Conservation (phyloP, 2,888 invertebrate genomes). For the Scelioninae gen. 1 region DNA sequence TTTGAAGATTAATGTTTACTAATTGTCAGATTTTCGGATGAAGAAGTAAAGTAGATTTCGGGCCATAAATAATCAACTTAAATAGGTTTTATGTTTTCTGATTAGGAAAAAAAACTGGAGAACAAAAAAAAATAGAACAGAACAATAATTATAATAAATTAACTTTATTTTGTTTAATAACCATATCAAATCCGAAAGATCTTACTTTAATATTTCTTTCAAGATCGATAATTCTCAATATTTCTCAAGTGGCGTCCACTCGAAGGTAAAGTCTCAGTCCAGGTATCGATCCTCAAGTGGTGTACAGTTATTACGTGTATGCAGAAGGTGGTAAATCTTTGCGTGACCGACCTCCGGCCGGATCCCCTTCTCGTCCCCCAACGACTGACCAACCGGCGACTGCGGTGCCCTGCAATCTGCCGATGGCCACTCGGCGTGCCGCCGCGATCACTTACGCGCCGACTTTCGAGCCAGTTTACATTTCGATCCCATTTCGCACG, state of each 20-base stretch:
- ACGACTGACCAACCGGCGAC: constrained; percentile 80
- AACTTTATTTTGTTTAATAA: too few species aligned
- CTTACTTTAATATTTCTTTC: background rate
- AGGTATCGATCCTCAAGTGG: constrained; percentile 76
- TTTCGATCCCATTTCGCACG: constrained; percentile 36
- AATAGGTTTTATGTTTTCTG: too few species aligned
- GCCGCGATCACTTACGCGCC: constrained; percentile 64
- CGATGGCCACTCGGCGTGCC: constrained; percentile 73
- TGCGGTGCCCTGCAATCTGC: constrained; percentile 80
- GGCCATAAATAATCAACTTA: too few species aligned
- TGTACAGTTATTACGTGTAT: constrained; percentile 73
- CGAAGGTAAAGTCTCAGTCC: constrained; percentile 73
- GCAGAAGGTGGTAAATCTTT: constrained; percentile 78
- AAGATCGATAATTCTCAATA: constrained; percentile 44
- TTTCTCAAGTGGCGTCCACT: constrained; percentile 55
- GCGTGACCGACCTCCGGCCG: constrained; percentile 79
- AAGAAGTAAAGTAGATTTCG: too few species aligned
- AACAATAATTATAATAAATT: too few species aligned
- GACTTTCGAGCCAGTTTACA: constrained; percentile 57
- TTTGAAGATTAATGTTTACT: too few species aligned
- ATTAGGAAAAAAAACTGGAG: too few species aligned
- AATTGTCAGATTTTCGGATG: too few species aligned
- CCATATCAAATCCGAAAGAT: too few species aligned
- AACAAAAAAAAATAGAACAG: too few species aligned
- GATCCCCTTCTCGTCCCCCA: constrained; percentile 75